These are phyloP conservation scores for Erinaceus europaeus DNA, from an alignment of 2,113 vertebrate genomes.

Conservation along the genomic window DNA sequence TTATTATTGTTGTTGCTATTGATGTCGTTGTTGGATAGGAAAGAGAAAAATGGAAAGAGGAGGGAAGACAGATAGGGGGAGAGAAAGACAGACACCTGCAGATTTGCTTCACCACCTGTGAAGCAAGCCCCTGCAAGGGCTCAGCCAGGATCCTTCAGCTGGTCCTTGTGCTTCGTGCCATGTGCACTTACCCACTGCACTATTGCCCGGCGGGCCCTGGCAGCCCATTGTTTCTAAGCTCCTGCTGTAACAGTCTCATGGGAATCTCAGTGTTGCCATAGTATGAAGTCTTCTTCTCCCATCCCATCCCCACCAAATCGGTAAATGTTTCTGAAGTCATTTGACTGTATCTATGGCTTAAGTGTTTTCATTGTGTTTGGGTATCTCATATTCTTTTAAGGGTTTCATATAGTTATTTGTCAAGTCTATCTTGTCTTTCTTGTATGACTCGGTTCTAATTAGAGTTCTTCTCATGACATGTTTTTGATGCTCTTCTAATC, in stretches of 20 bases:
- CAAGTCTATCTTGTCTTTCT: slow-evolving; percentile 25
- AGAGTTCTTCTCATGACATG: slow-evolving; percentile 26
- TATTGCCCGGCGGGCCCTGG: too few relatives aligned
- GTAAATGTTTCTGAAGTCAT: slow-evolving; percentile 22
- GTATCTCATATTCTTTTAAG: slow-evolving; percentile 13
- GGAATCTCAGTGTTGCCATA: slow-evolving; percentile 22
- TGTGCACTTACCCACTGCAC: too few relatives aligned
- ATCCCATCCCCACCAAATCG: neutral
- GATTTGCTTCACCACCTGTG: too few relatives aligned
- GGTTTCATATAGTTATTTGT: slow-evolving; percentile 41
- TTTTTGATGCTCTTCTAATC: slow-evolving; percentile 27
- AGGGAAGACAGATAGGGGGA: too few relatives aligned
- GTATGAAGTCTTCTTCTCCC: neutral
- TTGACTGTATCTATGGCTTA: neutral
- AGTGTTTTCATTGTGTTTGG: slow-evolving; percentile 30
- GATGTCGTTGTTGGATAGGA: too few relatives aligned
- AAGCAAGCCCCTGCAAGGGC: too few relatives aligned
- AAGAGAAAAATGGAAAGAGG: too few relatives aligned
- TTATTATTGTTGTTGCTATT: too few relatives aligned
- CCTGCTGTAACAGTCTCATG: neutral
- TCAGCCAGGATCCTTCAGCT: too few relatives aligned
- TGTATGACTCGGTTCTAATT: slow-evolving; percentile 27
- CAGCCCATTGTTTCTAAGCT: neutral
- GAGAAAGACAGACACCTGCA: too few relatives aligned
- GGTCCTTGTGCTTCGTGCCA: too few relatives aligned